A percentile compares a stretch with the other conserved stretches of the same genome.
These are phyloP conservation scores for Meloidogyne chitwoodi DNA, from an alignment of 1,140 invertebrate species.

Conservation along the genomic window DNA sequence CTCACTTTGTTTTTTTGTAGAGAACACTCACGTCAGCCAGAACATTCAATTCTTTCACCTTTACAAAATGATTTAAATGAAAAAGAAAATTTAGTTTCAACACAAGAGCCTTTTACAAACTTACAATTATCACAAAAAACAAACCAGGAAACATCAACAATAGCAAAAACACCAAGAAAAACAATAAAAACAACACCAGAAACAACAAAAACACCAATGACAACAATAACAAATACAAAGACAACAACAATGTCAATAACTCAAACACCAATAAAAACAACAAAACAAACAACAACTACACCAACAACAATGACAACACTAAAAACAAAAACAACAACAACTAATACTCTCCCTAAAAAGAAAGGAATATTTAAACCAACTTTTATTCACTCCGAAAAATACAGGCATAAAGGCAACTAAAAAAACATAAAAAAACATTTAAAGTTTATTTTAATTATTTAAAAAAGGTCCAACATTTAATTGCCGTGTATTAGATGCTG, in stretches of 20 bases:
- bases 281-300: background rate
- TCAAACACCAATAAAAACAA: background rate
- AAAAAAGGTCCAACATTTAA: slow-evolving; percentile 43
- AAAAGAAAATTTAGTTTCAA: background rate
- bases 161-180: background rate
- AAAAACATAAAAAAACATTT: background rate
- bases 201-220: background rate
- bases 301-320: background rate
- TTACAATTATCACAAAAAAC: background rate
- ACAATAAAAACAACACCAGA: background rate
- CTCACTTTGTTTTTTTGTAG: background rate
- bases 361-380: background rate
- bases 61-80: background rate
- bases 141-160: too few relatives aligned
- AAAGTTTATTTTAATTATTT: background rate
- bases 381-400: background rate
- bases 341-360: background rate
- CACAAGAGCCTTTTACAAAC: background rate
- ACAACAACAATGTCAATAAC: background rate
- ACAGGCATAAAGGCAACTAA: background rate
- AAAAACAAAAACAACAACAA: background rate
- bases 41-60: background rate
- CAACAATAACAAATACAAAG: background rate
- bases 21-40: background rate
- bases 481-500: slow-evolving; percentile 45